phyloP scores from a whole-genome alignment of 2,888 invertebrate genomes.

The Netelia virgata region DNA sequence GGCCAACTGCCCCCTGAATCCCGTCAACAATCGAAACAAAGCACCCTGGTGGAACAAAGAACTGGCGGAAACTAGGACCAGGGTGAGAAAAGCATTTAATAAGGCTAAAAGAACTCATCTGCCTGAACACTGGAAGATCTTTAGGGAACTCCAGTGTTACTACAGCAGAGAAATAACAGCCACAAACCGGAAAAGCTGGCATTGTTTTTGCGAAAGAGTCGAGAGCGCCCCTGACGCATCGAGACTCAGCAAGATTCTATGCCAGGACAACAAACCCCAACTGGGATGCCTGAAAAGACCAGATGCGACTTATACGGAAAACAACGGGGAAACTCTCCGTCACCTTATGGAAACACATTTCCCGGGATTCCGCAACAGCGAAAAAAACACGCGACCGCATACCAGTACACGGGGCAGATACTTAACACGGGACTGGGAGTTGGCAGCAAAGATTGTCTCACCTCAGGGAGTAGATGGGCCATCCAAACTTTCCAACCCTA shows the following conservation, averaged over 20 bases:
- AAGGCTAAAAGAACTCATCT: conserved; percentile 34
- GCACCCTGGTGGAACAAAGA: conserved; percentile 48
- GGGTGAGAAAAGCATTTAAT: conserved; percentile 25
- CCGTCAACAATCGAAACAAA: neutral
- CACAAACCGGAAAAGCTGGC: conserved; percentile 12
- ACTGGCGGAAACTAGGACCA: neutral
- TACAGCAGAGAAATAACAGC: conserved; percentile 6
- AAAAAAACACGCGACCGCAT: neutral
- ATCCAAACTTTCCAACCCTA: conserved; percentile 13
- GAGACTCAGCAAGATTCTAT: conserved; percentile 13
- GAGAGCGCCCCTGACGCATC: conserved; percentile 10
- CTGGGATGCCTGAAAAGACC: conserved; percentile 23
- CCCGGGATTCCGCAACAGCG: neutral
- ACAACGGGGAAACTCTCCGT: conserved; percentile 13
- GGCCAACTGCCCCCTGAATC: conserved; percentile 26
- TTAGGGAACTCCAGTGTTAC: neutral
- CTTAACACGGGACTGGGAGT: neutral
- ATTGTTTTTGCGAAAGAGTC: neutral
- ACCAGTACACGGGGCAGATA: neutral
- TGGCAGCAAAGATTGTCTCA: conserved; percentile 1
- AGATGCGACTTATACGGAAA: conserved; percentile 34
- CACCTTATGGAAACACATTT: conserved; percentile 34
- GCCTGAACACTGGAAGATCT: neutral
- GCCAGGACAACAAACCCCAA: neutral
- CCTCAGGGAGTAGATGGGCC: conserved; percentile 36